Conservation (phyloP, 2,888 invertebrate species). For the Cotesia congregata region DNA sequence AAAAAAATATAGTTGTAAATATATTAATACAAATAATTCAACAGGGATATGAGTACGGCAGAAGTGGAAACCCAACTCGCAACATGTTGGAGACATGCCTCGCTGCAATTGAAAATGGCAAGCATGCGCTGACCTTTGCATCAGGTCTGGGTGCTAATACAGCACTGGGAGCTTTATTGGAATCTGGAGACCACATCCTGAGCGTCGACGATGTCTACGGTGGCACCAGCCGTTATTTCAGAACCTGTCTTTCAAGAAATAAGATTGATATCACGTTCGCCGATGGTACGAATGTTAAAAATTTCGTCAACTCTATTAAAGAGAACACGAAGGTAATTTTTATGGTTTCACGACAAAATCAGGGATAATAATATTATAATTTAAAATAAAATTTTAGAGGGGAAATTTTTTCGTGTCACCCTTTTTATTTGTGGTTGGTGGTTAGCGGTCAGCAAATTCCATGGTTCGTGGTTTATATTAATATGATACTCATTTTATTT, state of each 20-base stretch:
- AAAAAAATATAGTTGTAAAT: no score
- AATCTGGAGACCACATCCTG: conserved; percentile 90
- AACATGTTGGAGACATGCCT: conserved; percentile 89
- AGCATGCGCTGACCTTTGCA: conserved; percentile 85
- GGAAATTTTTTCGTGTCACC: no score
- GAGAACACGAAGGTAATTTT: conserved; percentile 86
- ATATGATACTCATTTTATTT: conserved; percentile 31
- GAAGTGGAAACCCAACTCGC: conserved; percentile 95
- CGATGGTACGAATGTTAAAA: conserved; percentile 80
- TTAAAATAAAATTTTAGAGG: no score
- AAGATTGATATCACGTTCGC: conserved; percentile 84
- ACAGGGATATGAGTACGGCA: conserved; percentile 91
- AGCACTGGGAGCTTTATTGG: conserved; percentile 81
- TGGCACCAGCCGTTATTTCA: conserved; percentile 84
- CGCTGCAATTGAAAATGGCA: conserved; percentile 91
- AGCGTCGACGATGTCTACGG: conserved; percentile 96
- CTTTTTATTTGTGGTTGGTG: conserved; percentile 25
- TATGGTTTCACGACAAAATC: no score
- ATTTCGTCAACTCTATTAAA: conserved; percentile 79
- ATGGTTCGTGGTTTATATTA: conserved; percentile 10
- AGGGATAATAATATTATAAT: no score
- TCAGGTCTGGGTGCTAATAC: conserved; percentile 93
- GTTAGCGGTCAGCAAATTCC: background rate
- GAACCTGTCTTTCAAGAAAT: conserved; percentile 76
- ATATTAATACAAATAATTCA: conserved; percentile 48